A percentile compares a stretch with the other conserved stretches of the same genome.
Evolutionary conservation across 35 echinoderm and acorn worm genomes (phyloP).

Genomic region (Strongylocentrotus purpuratus): DNA sequence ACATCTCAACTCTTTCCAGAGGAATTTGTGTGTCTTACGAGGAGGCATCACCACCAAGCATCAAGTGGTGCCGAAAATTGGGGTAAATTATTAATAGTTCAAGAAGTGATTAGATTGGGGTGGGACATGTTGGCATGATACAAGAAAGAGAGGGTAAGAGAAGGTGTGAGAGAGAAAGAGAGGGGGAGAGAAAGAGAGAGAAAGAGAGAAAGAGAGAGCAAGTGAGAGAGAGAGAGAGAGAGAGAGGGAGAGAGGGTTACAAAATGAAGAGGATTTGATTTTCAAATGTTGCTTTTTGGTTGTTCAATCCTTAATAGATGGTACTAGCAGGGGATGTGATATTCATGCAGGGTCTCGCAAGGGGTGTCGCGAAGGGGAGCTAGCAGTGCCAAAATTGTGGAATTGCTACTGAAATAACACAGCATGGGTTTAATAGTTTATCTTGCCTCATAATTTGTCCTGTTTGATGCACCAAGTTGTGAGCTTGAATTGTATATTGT

Average conservation of each 20-base stretch:
- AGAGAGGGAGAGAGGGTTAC: neutral
- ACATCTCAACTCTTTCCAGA: neutral
- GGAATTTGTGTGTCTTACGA: neutral
- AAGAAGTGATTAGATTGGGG: constrained; percentile 41
- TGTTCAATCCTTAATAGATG: constrained; percentile 28
- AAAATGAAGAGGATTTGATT: constrained; percentile 38
- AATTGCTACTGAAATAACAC: constrained; percentile 24
- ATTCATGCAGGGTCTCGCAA: neutral
- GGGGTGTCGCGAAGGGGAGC: neutral
- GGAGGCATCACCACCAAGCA: neutral
- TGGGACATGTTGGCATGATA: neutral
- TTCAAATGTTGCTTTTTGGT: constrained; percentile 27
- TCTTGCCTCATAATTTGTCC: neutral
- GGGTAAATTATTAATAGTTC: constrained; percentile 43
- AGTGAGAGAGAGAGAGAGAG: neutral
- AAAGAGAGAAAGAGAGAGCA: neutral
- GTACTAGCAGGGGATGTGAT: neutral
- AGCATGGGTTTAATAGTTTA: constrained; percentile 32
- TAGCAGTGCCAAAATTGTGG: neutral
- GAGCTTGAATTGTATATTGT: neutral
- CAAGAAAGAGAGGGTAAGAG: neutral
- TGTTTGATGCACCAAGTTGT: neutral
- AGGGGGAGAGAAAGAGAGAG: neutral
- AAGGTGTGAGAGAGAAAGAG: neutral
- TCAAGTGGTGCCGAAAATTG: constrained; percentile 39